These are phyloP conservation scores for Lepus europaeus DNA, from an alignment of 2,113 vertebrate genomes.

Conservation along the genomic window DNA sequence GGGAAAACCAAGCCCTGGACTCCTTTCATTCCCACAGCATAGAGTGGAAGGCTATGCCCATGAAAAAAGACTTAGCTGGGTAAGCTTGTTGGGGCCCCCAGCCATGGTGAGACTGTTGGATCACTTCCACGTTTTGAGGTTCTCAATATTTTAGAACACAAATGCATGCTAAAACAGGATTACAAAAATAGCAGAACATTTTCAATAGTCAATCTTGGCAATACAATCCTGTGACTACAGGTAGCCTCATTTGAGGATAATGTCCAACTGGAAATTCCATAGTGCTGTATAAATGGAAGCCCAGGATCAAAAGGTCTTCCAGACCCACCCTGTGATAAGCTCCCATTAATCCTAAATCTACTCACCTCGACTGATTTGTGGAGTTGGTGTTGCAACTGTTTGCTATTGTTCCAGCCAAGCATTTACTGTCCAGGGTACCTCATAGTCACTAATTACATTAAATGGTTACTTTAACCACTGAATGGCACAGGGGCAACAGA, in stretches of 20 bases:
- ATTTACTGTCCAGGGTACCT: slow-evolving; percentile 36
- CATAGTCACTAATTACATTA: slow-evolving; percentile 55
- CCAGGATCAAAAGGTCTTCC: slow-evolving; percentile 27
- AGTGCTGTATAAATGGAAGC: slow-evolving; percentile 20
- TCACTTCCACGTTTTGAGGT: background rate
- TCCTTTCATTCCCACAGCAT: background rate
- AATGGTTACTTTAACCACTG: slow-evolving; percentile 18
- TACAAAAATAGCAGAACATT: slow-evolving; percentile 41
- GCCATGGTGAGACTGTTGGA: background rate
- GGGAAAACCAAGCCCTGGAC: background rate
- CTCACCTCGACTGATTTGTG: background rate
- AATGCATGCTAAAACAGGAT: background rate
- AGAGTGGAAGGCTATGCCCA: background rate
- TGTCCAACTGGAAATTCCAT: slow-evolving; percentile 51
- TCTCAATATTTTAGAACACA: background rate
- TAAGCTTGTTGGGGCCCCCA: background rate
- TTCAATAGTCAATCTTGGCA: slow-evolving; percentile 30
- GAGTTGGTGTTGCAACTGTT: background rate
- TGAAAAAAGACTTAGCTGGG: background rate
- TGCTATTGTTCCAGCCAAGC: slow-evolving; percentile 32
- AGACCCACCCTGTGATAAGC: background rate
- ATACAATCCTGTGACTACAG: background rate
- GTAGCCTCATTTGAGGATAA: slow-evolving; percentile 51
- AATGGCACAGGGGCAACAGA: slow-evolving; percentile 28
- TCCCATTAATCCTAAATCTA: slow-evolving; percentile 36